Evolutionary conservation across 2,113 vertebrate genomes (phyloP), one percentile per base, ranked within the genome.

Genomic region (Grammomys surdaster): DNA sequence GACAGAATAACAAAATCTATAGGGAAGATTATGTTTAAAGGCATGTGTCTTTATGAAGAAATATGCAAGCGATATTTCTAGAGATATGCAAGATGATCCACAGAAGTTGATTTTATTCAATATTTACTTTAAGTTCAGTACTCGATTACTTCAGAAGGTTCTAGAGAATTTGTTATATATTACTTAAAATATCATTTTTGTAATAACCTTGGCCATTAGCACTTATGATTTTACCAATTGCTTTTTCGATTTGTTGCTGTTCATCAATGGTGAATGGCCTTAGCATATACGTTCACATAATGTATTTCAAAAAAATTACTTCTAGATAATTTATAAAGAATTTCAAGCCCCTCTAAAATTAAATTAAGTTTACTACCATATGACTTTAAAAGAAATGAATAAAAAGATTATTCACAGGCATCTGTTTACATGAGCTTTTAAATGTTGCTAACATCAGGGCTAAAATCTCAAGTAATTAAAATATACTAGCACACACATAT

Each of bases 291-390:
- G 1, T n/a, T 46, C 58, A 72, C 19, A 60, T 7, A 43, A 46
- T 12, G 0, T 48, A 51, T 84, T 92, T 63, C 9, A 12, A 24
- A 14, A 14, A 94, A 46, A 89, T 51, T 87, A 43, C 40, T 11
- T 93, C 26, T 85, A 76, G 22, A 54, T 24, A 78, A 13, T 88
- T 82, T 11, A 65, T 46, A 75, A 87, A 36, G 26, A 88, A 85
- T 3, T 95, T 73, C 94, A 95, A 9, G 20, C 14, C 76, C 36
- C 28, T 90, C 88, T 91, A 94, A 96, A 76, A 82, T 96, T 17
- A 95, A 89, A 36, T 73, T 26, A 36, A 80, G 31, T 1, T 91
- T 58, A 36, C 24, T 54, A 69, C 46, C 14, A 63, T 51, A 65
- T 26, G 26, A 76, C 81, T 73, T 90, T 76, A 26, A 82, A 92